Conservation (phyloP, 2,888 invertebrate species). For the Apamea crenata region DNA sequence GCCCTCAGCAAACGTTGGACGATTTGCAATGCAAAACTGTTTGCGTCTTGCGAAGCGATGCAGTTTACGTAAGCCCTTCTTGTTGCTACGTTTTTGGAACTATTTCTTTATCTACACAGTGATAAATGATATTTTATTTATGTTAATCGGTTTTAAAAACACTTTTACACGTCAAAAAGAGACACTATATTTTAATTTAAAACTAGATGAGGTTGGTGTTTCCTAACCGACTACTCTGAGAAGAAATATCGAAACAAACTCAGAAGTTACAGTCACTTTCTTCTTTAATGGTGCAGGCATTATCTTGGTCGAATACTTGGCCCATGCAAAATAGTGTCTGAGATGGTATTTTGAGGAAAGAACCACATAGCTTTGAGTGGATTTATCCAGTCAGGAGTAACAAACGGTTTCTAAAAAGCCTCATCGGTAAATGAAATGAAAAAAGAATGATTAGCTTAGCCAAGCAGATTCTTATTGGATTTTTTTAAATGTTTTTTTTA, state of each 20-base stretch:
- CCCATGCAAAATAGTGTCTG: background rate
- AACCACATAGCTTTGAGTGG: background rate
- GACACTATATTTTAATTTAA: no score
- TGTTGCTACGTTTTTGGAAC: constrained; percentile 3
- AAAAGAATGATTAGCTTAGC: background rate
- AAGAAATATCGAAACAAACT: accelerated
- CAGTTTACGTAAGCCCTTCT: constrained; percentile 37
- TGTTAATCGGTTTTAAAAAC: no score
- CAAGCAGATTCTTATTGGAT: background rate
- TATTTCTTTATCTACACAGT: background rate
- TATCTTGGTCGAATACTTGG: background rate
- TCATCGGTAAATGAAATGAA: no score
- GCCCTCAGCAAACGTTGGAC: constrained; percentile 11
- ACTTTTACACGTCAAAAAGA: background rate
- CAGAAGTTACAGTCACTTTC: background rate
- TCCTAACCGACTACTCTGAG: background rate
- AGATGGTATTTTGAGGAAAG: background rate
- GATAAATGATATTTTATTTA: background rate
- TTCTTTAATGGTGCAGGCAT: background rate
- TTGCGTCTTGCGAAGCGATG: constrained; percentile 39
- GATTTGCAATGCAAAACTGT: constrained; percentile 67
- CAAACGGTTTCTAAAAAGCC: background rate
- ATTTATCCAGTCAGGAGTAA: background rate
- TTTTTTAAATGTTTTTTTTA: background rate
- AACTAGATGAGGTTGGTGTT: background rate